Base-by-base conservation (phyloP, 2,888 invertebrate species). In the Zaprionus lineosus region DNA sequence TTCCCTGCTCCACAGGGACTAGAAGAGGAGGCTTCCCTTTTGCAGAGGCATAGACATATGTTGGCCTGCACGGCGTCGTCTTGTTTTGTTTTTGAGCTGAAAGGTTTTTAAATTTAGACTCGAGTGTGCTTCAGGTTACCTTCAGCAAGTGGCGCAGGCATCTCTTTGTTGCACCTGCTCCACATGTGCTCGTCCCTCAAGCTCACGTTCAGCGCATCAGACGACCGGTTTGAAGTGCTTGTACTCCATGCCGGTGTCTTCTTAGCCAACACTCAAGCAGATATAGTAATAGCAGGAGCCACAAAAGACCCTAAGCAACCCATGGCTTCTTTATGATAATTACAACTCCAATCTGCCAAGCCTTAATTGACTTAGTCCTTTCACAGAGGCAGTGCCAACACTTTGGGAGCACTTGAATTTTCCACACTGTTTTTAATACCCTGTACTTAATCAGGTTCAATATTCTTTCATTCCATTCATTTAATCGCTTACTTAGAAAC, bases 321-420 rank as follows among this genome's bases (percentile, higher is more conserved):
- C 62, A 65, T 70, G 62, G 47, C 72, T 76, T 71, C 62, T 65
- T 79, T 66, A 64, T 75, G 70, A 62, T 74, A 74, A 81, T 81
- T 77, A 74, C 63, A 66, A 74, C 69, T 68, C 65, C 74, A 68
- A 74, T 69, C 66, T 64, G 82, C 61, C 57, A 65, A 76, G 58
- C 69, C 78, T 63, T 78, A 78, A 82, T 69, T 69, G 79, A 76
- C 62, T 70, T 62, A 77, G 66, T 63, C 73, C 72, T 55, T 58
- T 47, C 24, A 53, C 53, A 67, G 59, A 61, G 48, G 46, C 72
- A 61, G 24, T 37, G 14, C 37, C 14, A 16, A 11, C 21, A 39
- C 21, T 11, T 48, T 15, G 14, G 48, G 28, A 50, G 36, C 11
- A 29, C 24, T 34, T 46, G 16, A 18, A 4, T 29, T 29, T 29